Percentiles rank a stretch among this genome's conserved stretches.
Evolutionary conservation across 2,797 vertebrate genomes (phyloP).

Genomic region (Dermochelys coriacea): DNA sequence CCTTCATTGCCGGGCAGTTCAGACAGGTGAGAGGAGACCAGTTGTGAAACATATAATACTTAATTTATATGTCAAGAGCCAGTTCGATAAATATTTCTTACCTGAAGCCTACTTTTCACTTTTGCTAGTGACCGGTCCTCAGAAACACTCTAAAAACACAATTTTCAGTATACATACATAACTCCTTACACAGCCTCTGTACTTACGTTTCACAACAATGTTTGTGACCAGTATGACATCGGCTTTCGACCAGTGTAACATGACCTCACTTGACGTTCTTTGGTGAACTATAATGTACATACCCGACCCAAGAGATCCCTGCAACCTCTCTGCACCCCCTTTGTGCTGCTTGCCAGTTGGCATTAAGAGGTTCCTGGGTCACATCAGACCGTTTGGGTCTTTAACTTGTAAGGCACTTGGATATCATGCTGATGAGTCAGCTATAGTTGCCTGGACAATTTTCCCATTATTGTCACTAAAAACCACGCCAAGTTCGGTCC

Average conservation of each 20-base stretch:
- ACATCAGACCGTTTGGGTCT: neutral
- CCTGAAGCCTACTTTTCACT: no score
- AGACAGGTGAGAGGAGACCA: neutral
- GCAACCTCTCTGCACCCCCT: neutral
- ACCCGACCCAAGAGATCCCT: neutral
- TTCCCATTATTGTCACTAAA: neutral
- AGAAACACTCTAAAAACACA: neutral
- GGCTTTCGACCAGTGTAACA: no score
- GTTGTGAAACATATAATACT: neutral
- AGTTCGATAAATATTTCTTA: neutral
- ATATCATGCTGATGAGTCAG: neutral
- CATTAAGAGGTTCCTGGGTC: neutral
- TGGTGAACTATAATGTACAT: neutral
- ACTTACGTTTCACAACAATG: accelerated
- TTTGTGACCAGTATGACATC: neutral
- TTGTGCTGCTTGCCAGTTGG: neutral
- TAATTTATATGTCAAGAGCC: neutral
- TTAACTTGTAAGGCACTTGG: neutral
- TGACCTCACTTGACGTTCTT: neutral
- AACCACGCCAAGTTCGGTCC: neutral
- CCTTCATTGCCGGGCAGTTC: neutral
- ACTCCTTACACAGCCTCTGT: neutral
- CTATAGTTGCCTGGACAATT: neutral
- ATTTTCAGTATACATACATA: neutral
- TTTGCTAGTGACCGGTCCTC: no score